These are phyloP conservation scores for Eulithis prunata DNA, from an alignment of 2,888 invertebrate species.

Conservation along the genomic window DNA sequence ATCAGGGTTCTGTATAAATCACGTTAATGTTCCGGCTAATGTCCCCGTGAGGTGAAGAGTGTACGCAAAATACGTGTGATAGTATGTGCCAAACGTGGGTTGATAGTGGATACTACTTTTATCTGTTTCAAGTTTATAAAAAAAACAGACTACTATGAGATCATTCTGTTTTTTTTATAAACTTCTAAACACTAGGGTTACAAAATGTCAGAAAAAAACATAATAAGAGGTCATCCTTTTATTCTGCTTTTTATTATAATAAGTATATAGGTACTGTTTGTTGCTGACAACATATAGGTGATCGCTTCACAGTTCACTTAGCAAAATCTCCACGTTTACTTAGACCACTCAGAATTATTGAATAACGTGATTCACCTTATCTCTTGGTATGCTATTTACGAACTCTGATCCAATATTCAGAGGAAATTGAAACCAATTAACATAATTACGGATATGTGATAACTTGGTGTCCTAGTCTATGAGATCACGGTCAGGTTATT, in stretches of 20 bases:
- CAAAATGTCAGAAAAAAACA: no score
- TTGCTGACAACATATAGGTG: no score
- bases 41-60: slow-evolving; percentile 63
- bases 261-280: no score
- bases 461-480: slow-evolving; percentile 44
- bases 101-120: slow-evolving; percentile 11
- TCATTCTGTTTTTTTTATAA: no score
- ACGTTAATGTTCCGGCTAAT: slow-evolving; percentile 74
- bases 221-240: no score
- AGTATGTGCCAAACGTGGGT: slow-evolving; percentile 44
- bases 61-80: slow-evolving; percentile 53
- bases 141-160: no score
- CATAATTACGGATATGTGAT: slow-evolving; percentile 46
- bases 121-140: not conserved
- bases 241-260: no score
- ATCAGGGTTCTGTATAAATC: slow-evolving; percentile 67
- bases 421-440: slow-evolving; percentile 45
- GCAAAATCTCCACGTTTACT: not conserved
- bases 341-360: not conserved
- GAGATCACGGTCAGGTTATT: slow-evolving; percentile 47
- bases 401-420: slow-evolving; percentile 29
- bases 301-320: not conserved
- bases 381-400: slow-evolving; percentile 26
- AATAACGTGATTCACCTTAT: slow-evolving; percentile 22
- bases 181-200: no score